Conservation (phyloP, 2,113 vertebrate species). For the Melanocharis versteri region DNA sequence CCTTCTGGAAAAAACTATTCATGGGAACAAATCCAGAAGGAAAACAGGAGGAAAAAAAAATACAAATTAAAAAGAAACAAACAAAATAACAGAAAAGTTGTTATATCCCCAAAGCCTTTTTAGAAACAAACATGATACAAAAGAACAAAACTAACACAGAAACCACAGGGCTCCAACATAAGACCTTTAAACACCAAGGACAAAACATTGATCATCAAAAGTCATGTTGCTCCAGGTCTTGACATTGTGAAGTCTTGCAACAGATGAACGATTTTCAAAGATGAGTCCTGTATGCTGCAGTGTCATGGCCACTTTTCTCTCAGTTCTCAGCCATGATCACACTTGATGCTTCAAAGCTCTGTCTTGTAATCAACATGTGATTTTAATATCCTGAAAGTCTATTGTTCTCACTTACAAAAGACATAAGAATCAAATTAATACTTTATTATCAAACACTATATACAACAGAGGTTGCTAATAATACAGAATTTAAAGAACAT, state of each 20-base stretch:
- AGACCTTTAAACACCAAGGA: constrained; percentile 76
- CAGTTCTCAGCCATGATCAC: constrained; percentile 73
- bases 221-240: constrained; percentile 67
- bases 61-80: background rate
- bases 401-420: constrained; percentile 94
- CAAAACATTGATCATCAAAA: constrained; percentile 73
- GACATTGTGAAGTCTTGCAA: constrained; percentile 68
- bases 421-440: constrained; percentile 99
- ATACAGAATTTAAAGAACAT: constrained; percentile 87
- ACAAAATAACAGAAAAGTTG: constrained; percentile 35
- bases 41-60: constrained; percentile 9
- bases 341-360: constrained; percentile 79
- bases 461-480: constrained; percentile 95
- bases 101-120: constrained; percentile 63
- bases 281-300: constrained; percentile 72
- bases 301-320: constrained; percentile 68
- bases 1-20: constrained; percentile 61
- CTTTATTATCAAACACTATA: constrained; percentile 99
- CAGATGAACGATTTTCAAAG: constrained; percentile 65
- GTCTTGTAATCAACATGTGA: constrained; percentile 75
- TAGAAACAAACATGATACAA: constrained; percentile 75
- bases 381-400: constrained; percentile 90
- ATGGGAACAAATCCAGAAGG: constrained; percentile 52
- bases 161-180: constrained; percentile 68
- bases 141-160: constrained; percentile 49